phyloP scores from a whole-genome alignment of 2,888 invertebrate genomes.

The Gonocerus acuteangulatus region DNA sequence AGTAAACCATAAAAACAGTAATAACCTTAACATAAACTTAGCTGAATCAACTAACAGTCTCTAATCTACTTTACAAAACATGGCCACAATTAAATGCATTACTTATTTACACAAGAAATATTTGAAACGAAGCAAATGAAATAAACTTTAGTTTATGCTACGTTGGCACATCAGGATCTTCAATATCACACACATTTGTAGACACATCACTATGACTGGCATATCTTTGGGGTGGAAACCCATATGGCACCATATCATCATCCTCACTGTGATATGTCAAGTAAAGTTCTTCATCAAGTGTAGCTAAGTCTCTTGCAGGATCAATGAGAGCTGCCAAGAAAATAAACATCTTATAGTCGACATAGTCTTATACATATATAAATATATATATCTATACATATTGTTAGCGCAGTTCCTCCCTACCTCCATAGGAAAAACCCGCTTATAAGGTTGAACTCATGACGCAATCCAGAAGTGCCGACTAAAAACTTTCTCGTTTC shows the following conservation, averaged over 20 bases:
- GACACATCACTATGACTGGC: slow-evolving; percentile 83
- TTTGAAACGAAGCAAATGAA: slow-evolving; percentile 22
- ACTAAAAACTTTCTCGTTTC: too few relatives aligned
- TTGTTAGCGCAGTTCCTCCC: too few relatives aligned
- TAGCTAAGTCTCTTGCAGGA: slow-evolving; percentile 57
- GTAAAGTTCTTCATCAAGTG: slow-evolving; percentile 60
- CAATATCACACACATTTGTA: slow-evolving; percentile 83
- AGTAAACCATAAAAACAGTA: background rate
- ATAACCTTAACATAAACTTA: background rate
- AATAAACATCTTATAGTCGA: background rate
- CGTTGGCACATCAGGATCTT: slow-evolving; percentile 49
- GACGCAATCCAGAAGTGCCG: too few relatives aligned
- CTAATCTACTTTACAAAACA: background rate
- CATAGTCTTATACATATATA: background rate
- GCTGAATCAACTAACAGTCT: slow-evolving; percentile 6
- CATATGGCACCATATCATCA: slow-evolving; percentile 47
- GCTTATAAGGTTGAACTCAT: too few relatives aligned
- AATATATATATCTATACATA: too few relatives aligned
- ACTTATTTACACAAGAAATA: slow-evolving; percentile 11
- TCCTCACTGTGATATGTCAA: slow-evolving; percentile 55
- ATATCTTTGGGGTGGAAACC: slow-evolving; percentile 49
- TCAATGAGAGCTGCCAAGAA: slow-evolving; percentile 44
- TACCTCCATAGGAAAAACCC: too few relatives aligned
- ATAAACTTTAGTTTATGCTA: slow-evolving; percentile 35
- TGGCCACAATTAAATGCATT: slow-evolving; percentile 7